A percentile compares a stretch with the other conserved stretches of the same genome.
Evolutionary conservation across 2,113 vertebrate genomes (phyloP).

Genomic region (Promerops cafer): DNA sequence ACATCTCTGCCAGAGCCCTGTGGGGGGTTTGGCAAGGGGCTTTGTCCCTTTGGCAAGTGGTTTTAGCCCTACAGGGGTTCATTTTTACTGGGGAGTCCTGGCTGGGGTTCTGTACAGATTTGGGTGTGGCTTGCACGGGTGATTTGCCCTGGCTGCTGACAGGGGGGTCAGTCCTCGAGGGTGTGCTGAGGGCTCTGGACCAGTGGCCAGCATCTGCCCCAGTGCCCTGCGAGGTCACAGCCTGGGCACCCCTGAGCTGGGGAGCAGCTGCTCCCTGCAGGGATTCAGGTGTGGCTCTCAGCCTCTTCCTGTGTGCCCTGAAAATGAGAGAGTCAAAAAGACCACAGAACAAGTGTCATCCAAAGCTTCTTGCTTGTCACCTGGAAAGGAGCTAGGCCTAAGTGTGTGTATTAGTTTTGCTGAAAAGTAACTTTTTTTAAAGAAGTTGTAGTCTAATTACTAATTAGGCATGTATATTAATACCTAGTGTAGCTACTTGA

Average conservation of each 20-base stretch:
- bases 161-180: rapidly evolving
- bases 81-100: background rate
- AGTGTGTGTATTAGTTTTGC: too few relatives aligned
- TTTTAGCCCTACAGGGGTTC: background rate
- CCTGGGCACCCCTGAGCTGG: background rate
- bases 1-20: background rate
- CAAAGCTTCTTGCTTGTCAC: background rate
- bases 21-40: background rate
- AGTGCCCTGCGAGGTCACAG: background rate
- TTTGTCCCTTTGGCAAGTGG: background rate
- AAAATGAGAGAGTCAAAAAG: background rate
- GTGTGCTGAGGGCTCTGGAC: background rate
- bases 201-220: background rate
- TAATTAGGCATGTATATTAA: too few relatives aligned
- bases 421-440: too few relatives aligned
- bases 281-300: background rate
- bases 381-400: background rate
- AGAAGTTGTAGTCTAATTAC: too few relatives aligned
- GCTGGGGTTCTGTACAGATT: background rate
- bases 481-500: too few relatives aligned
- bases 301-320: background rate
- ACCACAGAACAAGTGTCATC: background rate
- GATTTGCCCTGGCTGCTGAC: background rate
- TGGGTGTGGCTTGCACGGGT: background rate
- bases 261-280: background rate